A percentile compares a stretch with the other conserved stretches of the same genome.
Conservation (phyloP, 2,113 vertebrate species). For the Chamaetylas fuelleborni region DNA sequence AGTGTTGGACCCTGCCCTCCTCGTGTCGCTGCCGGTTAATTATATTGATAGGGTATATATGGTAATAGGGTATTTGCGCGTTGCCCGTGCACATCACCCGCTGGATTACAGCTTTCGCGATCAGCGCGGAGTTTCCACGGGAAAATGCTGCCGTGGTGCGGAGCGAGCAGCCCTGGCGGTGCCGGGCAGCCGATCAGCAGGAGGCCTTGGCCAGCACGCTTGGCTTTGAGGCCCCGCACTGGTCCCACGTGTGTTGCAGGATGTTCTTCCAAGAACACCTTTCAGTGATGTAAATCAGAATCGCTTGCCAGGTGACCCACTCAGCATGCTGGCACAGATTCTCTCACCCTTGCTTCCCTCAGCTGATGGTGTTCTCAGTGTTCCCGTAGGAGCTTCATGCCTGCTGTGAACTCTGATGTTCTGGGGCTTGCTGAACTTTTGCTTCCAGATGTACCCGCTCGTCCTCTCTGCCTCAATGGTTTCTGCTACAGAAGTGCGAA, state of each 20-base stretch:
- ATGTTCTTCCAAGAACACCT: neutral
- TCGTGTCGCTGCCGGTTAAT: neutral
- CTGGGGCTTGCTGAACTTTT: neutral
- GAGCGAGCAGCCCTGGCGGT: neutral
- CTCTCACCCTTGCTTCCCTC: neutral
- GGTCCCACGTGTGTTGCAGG: neutral
- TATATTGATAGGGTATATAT: neutral
- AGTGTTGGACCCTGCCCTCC: neutral
- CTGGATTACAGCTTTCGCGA: neutral
- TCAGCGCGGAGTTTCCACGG: neutral
- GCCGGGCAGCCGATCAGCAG: accelerated
- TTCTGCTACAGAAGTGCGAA: neutral
- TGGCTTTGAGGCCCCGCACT: neutral
- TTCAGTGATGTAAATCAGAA: neutral
- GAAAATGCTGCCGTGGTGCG: neutral
- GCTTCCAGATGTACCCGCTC: neutral
- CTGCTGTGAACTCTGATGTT: neutral
- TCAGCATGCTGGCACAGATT: neutral
- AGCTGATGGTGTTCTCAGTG: neutral
- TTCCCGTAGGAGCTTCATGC: accelerated
- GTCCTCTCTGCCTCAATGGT: neutral
- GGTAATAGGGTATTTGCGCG: neutral
- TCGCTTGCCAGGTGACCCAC: neutral
- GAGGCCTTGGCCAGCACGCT: neutral
- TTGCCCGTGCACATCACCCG: neutral